These are phyloP conservation scores for Zaprionus vittiger DNA, from an alignment of 1,140 invertebrate genomes.

Conservation along the genomic window DNA sequence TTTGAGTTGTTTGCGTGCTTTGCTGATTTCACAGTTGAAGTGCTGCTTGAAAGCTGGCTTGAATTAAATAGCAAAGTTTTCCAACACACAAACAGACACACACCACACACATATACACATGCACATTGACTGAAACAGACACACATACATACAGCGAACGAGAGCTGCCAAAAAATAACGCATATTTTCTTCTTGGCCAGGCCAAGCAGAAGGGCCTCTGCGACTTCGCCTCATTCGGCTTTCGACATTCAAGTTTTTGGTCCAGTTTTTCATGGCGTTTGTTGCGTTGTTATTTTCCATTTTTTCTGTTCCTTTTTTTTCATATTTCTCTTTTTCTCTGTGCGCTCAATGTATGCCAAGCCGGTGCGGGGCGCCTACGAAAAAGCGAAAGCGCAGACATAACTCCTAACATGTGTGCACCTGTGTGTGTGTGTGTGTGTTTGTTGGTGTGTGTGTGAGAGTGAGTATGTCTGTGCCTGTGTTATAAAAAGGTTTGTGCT, in stretches of 20 bases:
- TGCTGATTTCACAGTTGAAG: slow-evolving; percentile 78
- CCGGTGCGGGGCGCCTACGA: slow-evolving; percentile 32
- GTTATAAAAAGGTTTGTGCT: slow-evolving; percentile 82
- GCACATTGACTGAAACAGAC: neutral
- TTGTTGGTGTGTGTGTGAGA: slow-evolving; percentile 26
- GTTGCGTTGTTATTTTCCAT: slow-evolving; percentile 59
- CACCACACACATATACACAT: slow-evolving; percentile 22
- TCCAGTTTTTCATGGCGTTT: slow-evolving; percentile 66
- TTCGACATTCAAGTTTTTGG: slow-evolving; percentile 57
- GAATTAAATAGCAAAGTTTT: slow-evolving; percentile 73
- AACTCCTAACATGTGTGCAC: slow-evolving; percentile 58
- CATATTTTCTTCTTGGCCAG: slow-evolving; percentile 62
- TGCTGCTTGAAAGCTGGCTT: slow-evolving; percentile 68
- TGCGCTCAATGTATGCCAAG: slow-evolving; percentile 39
- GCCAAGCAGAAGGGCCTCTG: slow-evolving; percentile 34
- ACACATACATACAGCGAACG: slow-evolving; percentile 6
- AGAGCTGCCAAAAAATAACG: slow-evolving; percentile 60
- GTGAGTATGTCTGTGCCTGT: slow-evolving; percentile 49
- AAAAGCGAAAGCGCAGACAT: slow-evolving; percentile 80
- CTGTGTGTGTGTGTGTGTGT: slow-evolving; percentile 21
- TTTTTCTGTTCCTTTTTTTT: neutral
- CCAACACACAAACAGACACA: slow-evolving; percentile 4
- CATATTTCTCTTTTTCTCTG: slow-evolving; percentile 10
- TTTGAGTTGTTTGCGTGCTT: slow-evolving; percentile 55
- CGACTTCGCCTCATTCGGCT: slow-evolving; percentile 46